A percentile compares a stretch with the other conserved stretches of the same genome.
Conservation (phyloP, 2,888 invertebrate genomes). For the Platerodrilus igneus region DNA sequence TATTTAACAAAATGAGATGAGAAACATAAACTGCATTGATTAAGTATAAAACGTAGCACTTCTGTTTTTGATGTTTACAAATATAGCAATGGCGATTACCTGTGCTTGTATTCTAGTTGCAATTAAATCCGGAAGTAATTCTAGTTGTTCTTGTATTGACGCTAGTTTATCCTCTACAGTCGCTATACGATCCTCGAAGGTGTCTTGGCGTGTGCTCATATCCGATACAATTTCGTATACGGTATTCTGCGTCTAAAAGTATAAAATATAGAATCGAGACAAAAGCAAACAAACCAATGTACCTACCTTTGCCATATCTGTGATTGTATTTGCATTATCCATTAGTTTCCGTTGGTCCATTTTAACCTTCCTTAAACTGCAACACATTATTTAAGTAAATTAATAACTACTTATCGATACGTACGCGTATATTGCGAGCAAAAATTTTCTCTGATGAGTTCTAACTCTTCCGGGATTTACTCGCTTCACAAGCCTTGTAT, state of each 20-base stretch:
- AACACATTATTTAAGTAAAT: not conserved
- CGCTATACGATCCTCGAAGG: slow-evolving; percentile 87
- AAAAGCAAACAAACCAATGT: slow-evolving; percentile 1
- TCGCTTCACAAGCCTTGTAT: slow-evolving; percentile 96
- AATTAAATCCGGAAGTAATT: slow-evolving; percentile 77
- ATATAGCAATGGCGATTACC: slow-evolving; percentile 32
- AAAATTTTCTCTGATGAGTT: slow-evolving; percentile 98
- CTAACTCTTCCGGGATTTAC: slow-evolving; percentile 94
- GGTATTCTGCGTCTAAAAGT: slow-evolving; percentile 91
- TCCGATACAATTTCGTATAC: slow-evolving; percentile 98
- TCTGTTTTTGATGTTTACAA: too few relatives aligned
- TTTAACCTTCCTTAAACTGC: slow-evolving; percentile 95
- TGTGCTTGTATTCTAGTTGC: slow-evolving; percentile 52
- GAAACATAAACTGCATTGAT: too few relatives aligned
- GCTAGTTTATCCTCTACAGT: slow-evolving; percentile 90
- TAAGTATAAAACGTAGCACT: too few relatives aligned
- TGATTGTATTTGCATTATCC: slow-evolving; percentile 98
- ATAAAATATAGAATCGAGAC: not conserved
- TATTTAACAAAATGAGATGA: too few relatives aligned
- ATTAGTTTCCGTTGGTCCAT: slow-evolving; percentile 99
- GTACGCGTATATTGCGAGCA: slow-evolving; percentile 99
- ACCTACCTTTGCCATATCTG: slow-evolving; percentile 97
- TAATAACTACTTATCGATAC: too few relatives aligned
- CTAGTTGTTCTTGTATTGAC: slow-evolving; percentile 81
- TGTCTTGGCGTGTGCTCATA: slow-evolving; percentile 91